Evolutionary conservation across 2,113 vertebrate genomes (phyloP), one percentile per base, ranked within the genome.

Genomic region (Trochalopteron elliotii): DNA sequence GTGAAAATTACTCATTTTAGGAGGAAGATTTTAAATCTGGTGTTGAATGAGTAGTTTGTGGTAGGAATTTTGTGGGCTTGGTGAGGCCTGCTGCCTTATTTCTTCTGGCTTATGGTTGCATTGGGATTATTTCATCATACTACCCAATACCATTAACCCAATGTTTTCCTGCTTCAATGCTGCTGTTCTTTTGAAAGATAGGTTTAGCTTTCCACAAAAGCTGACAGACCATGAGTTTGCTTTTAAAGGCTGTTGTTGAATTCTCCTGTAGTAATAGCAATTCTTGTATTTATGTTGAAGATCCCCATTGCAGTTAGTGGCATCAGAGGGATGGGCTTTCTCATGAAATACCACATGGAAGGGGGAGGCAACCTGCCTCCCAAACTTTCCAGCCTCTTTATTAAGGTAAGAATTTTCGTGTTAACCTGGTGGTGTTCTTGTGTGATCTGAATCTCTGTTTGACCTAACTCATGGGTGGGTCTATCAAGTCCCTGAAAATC

Each of bases 301-400:
- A 99, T 99, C 88, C 99, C 99, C 55, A 99, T 99, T 23, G 99
- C 99, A 1, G 98, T 99, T 74, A 99, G 99, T 55, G 99, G 99
- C 44, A 98, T 99, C 97, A 97, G 99, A 95, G 99, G 98, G 37
- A 98, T 99, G 98, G 99, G 99, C 65, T 99, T 98, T 96, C 98
- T 99, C 52, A 98, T 99, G 99, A 99, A 98, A 84, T 97, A 99
- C 91, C 98, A 99, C 91, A 98, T 99, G 27, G 98, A 98, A 89
- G 96, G 91, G 63, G 98, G 96, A 93, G 95, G 96, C 63, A 97
- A 83, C 55, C 83, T 99, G 63, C 98, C 99, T 3, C 97, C 99
- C 69, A 99, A 98, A 74, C 98, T 99, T 84, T 98, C 99, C 95
- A 98, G 98, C 78, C 98, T 99, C 56, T 98, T 99, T 45, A 96